Conservation (phyloP, 2,113 vertebrate genomes). For the Gyps fulvus region DNA sequence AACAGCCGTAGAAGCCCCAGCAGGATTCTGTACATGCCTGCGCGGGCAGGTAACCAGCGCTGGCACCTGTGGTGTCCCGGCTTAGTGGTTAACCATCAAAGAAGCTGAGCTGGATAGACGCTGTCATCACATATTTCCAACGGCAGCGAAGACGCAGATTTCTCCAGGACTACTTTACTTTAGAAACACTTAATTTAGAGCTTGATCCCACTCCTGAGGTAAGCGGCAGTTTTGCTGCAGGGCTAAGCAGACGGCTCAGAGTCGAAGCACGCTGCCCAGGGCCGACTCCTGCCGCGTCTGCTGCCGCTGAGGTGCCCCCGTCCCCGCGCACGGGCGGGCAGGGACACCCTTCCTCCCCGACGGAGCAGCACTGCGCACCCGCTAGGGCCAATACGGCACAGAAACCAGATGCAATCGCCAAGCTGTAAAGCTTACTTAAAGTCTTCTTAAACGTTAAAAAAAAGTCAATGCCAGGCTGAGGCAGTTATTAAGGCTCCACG, state of each 20-base stretch:
- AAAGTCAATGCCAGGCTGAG: neutral
- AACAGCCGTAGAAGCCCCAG: rapidly evolving
- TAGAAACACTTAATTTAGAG: neutral
- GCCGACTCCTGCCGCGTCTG: neutral
- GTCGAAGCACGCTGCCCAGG: neutral
- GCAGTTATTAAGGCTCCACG: neutral
- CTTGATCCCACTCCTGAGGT: rapidly evolving
- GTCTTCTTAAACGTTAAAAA: neutral
- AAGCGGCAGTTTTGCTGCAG: neutral
- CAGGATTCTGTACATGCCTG: neutral
- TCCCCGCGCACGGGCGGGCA: rapidly evolving
- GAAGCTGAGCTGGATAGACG: rapidly evolving
- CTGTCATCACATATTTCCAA: neutral
- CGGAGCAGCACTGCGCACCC: neutral
- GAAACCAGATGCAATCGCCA: neutral
- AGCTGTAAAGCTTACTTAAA: neutral
- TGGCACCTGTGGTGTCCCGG: neutral
- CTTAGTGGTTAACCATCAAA: neutral
- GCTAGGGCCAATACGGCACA: neutral
- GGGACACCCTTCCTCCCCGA: neutral
- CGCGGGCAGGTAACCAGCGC: neutral
- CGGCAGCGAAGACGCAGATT: neutral
- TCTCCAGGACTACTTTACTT: neutral
- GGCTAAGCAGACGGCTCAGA: neutral
- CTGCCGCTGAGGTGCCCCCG: neutral